Percentiles rank a stretch among this genome's conserved stretches.
Conservation (phyloP, 2,888 invertebrate species). For the Caradrina kadenii region DNA sequence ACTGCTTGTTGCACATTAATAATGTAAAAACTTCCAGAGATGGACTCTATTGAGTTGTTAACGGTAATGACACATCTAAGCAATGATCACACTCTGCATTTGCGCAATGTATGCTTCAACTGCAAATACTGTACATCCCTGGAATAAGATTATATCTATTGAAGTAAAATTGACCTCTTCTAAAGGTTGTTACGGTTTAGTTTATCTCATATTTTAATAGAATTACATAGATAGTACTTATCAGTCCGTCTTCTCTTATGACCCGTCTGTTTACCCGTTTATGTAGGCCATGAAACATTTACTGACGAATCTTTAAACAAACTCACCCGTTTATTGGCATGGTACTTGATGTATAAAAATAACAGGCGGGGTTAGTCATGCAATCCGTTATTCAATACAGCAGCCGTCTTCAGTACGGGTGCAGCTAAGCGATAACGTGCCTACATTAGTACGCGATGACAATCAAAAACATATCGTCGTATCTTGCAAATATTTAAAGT, state of each 20-base stretch:
- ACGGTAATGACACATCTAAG: slow-evolving; percentile 22
- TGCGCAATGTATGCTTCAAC: slow-evolving; percentile 11
- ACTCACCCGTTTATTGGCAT: slow-evolving; percentile 5
- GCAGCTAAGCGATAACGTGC: slow-evolving; percentile 7
- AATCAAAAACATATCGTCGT: slow-evolving; percentile 34
- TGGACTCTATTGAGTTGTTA: slow-evolving; percentile 25
- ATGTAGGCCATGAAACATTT: slow-evolving; percentile 20
- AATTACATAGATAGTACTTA: slow-evolving; percentile 54
- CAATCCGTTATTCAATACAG: slow-evolving; percentile 5
- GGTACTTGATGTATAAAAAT: background rate
- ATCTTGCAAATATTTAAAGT: slow-evolving; percentile 35
- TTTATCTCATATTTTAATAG: slow-evolving; percentile 51
- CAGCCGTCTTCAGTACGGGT: background rate
- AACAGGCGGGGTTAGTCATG: slow-evolving; percentile 9
- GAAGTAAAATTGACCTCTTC: slow-evolving; percentile 53
- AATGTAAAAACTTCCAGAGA: slow-evolving; percentile 36
- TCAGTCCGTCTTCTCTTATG: slow-evolving; percentile 61
- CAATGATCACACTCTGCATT: slow-evolving; percentile 15
- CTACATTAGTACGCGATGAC: slow-evolving; percentile 12
- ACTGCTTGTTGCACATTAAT: slow-evolving; percentile 41
- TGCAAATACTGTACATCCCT: slow-evolving; percentile 10
- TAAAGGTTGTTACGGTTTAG: slow-evolving; percentile 34
- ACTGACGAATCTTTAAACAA: slow-evolving; percentile 12
- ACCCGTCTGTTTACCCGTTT: slow-evolving; percentile 33
- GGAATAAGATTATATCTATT: slow-evolving; percentile 28